Evolutionary conservation across 2,888 invertebrate species (phyloP), one percentile per base, ranked within the genome.

Genomic region (Lasioglossum vierecki): DNA sequence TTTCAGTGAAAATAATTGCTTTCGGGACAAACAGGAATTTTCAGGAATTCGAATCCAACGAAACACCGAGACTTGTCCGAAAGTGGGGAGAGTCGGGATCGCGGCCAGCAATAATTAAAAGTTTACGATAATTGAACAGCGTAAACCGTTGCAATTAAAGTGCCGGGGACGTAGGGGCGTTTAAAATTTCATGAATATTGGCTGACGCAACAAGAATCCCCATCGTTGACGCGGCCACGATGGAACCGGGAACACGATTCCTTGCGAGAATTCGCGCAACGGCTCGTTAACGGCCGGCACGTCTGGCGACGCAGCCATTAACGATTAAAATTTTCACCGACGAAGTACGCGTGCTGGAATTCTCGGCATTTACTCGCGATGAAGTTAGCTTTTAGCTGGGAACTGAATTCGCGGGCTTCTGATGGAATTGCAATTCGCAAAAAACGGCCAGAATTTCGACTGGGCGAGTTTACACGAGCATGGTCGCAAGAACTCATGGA

Each of bases 61-160:
- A 26, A 53, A 41, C 63, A 30, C 22, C 44, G 39, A 30, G 15
- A 13, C 41, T 0, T 11, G n/a, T 18, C 35, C 30, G 68, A 44
- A 44, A 80, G 75, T 66, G 30, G 11, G 35, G 4, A 13, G 35
- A 63, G 75, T n/a, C 26, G 60, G 6, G 35, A n/a, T 22, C 30
- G 72, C 57, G n/a, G 53, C 9, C 44, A 66, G 82, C 83, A 73
- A 87, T 88, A 82, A 88, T 88, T 88, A 88, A 88, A 88, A 88
- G 80, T 88, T 88, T 71, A 72, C 86, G 80, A 82, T 68, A 80
- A 78, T 76, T 66, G 79, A 71, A 76, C 75, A 46, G 70, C 44
- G 49, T 66, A 80, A 79, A 79, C 60, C 49, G 76, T 66, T 82
- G 63, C 77, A 83, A 82, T 86, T 88, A 84, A 80, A 80, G 63